Conservation (phyloP, 2,888 invertebrate genomes). For the Tenthredo livida region DNA sequence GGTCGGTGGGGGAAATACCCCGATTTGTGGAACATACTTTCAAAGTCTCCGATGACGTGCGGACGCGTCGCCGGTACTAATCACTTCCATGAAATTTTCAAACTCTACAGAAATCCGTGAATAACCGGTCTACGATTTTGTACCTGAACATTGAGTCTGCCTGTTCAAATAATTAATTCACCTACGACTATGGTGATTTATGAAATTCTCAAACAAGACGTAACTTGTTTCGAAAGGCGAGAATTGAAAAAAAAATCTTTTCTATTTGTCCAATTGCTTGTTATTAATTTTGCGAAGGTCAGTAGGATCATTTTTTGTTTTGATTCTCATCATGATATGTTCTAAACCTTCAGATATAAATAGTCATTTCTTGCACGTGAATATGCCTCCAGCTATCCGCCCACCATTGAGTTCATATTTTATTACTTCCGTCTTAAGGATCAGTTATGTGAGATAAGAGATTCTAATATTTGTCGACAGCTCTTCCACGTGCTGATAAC, state of each 20-base stretch:
- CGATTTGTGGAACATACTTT: slow-evolving; percentile 11
- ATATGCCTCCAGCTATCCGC: not conserved
- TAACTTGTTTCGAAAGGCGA: not conserved
- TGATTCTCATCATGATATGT: not conserved
- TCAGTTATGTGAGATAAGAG: not conserved
- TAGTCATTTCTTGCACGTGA: not conserved
- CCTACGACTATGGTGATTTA: not conserved
- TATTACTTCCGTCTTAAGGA: not conserved
- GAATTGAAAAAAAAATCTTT: not conserved
- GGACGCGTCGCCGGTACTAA: not conserved
- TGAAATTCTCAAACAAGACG: not conserved
- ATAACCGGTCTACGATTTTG: not conserved
- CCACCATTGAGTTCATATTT: not conserved
- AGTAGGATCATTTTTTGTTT: not conserved
- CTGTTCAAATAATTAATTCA: not conserved
- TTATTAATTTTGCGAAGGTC: not conserved
- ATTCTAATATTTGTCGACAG: not conserved
- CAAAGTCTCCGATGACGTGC: slow-evolving; percentile 14
- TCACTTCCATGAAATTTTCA: slow-evolving; percentile 21
- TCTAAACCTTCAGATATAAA: not conserved
- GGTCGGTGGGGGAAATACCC: slow-evolving; percentile 40
- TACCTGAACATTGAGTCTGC: not conserved
- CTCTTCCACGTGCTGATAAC: not conserved
- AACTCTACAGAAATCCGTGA: not conserved
- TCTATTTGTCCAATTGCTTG: not conserved